Evolutionary conservation across 2,888 invertebrate genomes (phyloP).

Genomic region (Drosophila formosana): DNA sequence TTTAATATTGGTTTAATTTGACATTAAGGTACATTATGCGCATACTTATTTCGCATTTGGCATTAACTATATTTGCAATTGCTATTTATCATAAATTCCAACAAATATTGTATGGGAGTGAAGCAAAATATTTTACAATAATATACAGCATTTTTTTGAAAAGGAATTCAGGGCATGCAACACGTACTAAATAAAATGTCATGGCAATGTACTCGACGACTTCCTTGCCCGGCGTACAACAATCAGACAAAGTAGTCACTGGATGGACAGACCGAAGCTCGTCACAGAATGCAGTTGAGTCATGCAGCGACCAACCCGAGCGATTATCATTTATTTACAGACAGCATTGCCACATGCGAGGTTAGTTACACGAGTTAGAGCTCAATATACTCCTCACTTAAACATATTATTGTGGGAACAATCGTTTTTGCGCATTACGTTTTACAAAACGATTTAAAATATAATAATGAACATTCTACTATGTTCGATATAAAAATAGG

Average conservation of each 20-base stretch:
- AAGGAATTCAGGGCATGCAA: constrained; percentile 63
- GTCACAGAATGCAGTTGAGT: constrained; percentile 57
- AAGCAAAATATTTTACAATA: constrained; percentile 55
- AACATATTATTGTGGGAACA: too few relatives aligned
- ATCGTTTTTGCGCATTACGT: too few relatives aligned
- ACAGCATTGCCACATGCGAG: constrained; percentile 24
- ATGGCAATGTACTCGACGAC: constrained; percentile 47
- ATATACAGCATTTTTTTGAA: constrained; percentile 55
- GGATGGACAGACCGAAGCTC: constrained; percentile 36
- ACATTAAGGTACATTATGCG: constrained; percentile 2
- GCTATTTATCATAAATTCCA: constrained; percentile 53
- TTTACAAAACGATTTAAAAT: too few relatives aligned
- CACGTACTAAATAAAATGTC: constrained; percentile 69
- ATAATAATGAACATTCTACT: too few relatives aligned
- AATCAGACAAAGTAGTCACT: constrained; percentile 66
- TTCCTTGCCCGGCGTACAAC: constrained; percentile 44
- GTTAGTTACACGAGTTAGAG: background rate
- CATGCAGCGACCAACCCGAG: constrained; percentile 48
- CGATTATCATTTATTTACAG: constrained; percentile 71
- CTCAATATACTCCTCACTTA: too few relatives aligned
- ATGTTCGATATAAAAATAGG: too few relatives aligned
- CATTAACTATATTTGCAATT: background rate
- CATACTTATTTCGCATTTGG: background rate
- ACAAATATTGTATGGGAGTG: constrained; percentile 13
- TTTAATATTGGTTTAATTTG: constrained; percentile 24